phyloP scores from a whole-genome alignment of 2,797 vertebrate genomes.

The Semotilus atromaculatus region DNA sequence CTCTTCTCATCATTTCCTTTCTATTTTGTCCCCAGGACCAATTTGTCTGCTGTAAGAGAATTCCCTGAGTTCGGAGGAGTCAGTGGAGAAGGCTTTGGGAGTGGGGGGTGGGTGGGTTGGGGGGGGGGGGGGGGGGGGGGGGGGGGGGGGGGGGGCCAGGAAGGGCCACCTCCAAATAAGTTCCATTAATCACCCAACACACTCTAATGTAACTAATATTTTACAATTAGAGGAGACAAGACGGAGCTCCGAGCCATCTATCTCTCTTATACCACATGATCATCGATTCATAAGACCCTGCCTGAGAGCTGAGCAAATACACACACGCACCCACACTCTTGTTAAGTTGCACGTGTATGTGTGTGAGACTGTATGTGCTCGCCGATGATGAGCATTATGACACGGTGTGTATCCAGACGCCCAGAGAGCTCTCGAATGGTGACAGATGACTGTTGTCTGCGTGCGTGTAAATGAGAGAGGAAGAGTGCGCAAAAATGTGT shows the following conservation, averaged over 20 bases:
- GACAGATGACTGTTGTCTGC: conserved; percentile 56
- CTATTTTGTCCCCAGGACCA: conserved; percentile 83
- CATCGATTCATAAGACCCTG: conserved; percentile 99
- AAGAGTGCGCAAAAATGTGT: conserved; percentile 42
- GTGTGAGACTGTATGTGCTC: conserved; percentile 32
- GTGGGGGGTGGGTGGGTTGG: conserved; percentile 40
- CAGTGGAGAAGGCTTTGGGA: conserved; percentile 88
- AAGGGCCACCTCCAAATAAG: conserved; percentile 99
- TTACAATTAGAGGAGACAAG: conserved; percentile 99
- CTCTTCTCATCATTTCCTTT: conserved; percentile 59
- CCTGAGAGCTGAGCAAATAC: conserved; percentile 81
- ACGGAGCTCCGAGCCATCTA: conserved; percentile 98
- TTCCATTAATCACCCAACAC: conserved; percentile 99
- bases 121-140: conserved; percentile 71
- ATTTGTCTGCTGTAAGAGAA: conserved; percentile 97
- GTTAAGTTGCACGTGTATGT: conserved; percentile 77
- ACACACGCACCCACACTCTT: conserved; percentile 71
- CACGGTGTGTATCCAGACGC: conserved; percentile 47
- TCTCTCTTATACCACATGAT: conserved; percentile 99
- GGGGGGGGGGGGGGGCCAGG: conserved; percentile 68
- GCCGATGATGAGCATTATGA: conserved; percentile 57
- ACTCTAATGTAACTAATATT: conserved; percentile 99
- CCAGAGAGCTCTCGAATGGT: conserved; percentile 52
- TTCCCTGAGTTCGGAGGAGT: conserved; percentile 98
- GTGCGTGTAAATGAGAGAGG: conserved; percentile 50